Conservation (phyloP, 2,797 vertebrate genomes). For the Phrynocephalus vlangalii region DNA sequence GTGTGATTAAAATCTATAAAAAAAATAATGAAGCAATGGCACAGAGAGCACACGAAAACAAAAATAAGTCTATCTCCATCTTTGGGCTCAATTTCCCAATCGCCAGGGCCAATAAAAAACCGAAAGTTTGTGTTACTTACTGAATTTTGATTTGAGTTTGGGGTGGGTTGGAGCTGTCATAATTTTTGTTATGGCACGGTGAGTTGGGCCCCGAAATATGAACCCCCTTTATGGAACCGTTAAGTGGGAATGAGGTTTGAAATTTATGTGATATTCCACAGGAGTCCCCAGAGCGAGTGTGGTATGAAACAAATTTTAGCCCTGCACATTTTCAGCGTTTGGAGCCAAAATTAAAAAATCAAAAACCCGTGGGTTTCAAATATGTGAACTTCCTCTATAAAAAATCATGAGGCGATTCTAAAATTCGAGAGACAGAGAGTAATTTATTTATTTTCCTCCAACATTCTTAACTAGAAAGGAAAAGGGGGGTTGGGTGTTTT, state of each 20-base stretch:
- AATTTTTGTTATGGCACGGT: background rate
- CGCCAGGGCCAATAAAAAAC: background rate
- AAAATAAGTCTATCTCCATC: background rate
- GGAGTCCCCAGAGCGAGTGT: conserved; percentile 3
- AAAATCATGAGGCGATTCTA: conserved; percentile 13
- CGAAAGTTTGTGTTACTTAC: background rate
- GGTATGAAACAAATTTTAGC: background rate
- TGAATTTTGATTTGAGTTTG: background rate
- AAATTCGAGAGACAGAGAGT: conserved; percentile 3
- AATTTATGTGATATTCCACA: conserved; percentile 20
- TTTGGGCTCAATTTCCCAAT: background rate
- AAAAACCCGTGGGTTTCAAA: conserved; percentile 1
- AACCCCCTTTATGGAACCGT: background rate
- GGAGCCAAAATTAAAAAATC: conserved; percentile 15
- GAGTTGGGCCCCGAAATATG: background rate
- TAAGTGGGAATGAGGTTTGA: conserved; percentile 7
- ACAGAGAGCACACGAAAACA: background rate
- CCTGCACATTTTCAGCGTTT: conserved; percentile 23
- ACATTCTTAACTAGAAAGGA: background rate
- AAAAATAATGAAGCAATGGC: background rate
- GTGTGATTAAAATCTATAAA: background rate
- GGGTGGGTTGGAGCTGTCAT: background rate
- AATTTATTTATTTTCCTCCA: background rate
- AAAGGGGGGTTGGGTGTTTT: conserved; percentile 2
- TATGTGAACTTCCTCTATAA: conserved; percentile 3